Conservation (phyloP, 1,140 invertebrate genomes). For the Leptestheria dahalacensis region DNA sequence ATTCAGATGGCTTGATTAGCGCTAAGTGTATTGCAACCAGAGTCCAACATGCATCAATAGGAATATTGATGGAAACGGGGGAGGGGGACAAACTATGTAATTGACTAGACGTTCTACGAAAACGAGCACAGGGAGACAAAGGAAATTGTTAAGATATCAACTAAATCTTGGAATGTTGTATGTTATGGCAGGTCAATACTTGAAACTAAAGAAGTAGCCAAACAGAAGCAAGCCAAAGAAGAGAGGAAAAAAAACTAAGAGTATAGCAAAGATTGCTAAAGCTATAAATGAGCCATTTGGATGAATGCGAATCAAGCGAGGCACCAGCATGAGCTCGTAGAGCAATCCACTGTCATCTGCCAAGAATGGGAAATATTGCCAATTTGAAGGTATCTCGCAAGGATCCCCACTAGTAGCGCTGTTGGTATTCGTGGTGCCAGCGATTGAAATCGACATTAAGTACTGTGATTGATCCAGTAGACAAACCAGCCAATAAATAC, state of each 20-base stretch:
- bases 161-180: background rate
- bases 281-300: background rate
- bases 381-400: background rate
- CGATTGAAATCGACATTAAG: slow-evolving; percentile 99
- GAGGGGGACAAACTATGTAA: too few relatives aligned
- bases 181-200: background rate
- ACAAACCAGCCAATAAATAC: slow-evolving; percentile 87
- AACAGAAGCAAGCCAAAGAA: background rate
- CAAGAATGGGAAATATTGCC: background rate
- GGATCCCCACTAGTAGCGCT: slow-evolving; percentile 42
- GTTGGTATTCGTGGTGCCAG: slow-evolving; percentile 98
- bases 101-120: background rate
- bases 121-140: background rate
- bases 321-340: background rate
- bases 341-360: background rate
- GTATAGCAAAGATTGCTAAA: background rate
- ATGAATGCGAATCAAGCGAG: background rate
- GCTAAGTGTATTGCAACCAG: background rate
- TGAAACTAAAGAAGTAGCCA: background rate
- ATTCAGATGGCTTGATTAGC: too few relatives aligned
- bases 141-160: background rate
- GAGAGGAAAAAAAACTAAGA: background rate
- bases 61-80: background rate
- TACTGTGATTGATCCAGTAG: slow-evolving; percentile 92
- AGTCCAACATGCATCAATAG: background rate